Conservation (phyloP, 2,113 vertebrate species). For the Philantomba maxwellii region DNA sequence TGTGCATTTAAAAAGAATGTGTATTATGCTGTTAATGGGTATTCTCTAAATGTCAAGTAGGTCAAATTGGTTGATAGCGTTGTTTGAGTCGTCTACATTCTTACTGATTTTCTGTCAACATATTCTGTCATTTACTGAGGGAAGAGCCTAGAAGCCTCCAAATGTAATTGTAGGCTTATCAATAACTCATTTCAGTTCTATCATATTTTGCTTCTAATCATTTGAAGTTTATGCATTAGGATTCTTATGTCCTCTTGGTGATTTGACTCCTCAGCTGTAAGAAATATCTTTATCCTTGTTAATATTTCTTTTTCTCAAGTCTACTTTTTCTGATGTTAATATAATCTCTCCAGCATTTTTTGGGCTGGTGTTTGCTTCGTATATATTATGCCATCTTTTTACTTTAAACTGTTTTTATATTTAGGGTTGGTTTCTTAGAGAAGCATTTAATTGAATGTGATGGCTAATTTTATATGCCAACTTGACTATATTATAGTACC, state of each 20-base stretch:
- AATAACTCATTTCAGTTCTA: not conserved
- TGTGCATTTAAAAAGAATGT: not conserved
- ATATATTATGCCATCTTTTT: not conserved
- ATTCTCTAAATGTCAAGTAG: not conserved
- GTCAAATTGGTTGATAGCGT: not conserved
- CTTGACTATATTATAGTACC: not conserved
- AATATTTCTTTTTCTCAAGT: not conserved
- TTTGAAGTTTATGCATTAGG: not conserved
- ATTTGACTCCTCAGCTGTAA: not conserved
- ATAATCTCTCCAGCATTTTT: not conserved
- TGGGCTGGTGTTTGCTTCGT: not conserved
- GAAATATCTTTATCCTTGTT: not conserved
- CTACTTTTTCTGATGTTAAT: not conserved
- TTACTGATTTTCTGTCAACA: conserved; percentile 8
- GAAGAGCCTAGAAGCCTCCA: not conserved
- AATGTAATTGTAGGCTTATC: not conserved
- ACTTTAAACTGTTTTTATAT: not conserved
- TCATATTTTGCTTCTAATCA: not conserved
- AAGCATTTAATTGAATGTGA: not conserved
- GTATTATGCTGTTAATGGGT: not conserved
- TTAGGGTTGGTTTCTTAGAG: not conserved
- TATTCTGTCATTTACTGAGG: not conserved
- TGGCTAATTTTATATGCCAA: not conserved
- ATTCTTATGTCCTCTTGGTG: not conserved
- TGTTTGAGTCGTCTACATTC: not conserved